Evolutionary conservation across 2,888 invertebrate genomes (phyloP), one percentile per base, ranked within the genome.

Genomic region (Netelia inedita): DNA sequence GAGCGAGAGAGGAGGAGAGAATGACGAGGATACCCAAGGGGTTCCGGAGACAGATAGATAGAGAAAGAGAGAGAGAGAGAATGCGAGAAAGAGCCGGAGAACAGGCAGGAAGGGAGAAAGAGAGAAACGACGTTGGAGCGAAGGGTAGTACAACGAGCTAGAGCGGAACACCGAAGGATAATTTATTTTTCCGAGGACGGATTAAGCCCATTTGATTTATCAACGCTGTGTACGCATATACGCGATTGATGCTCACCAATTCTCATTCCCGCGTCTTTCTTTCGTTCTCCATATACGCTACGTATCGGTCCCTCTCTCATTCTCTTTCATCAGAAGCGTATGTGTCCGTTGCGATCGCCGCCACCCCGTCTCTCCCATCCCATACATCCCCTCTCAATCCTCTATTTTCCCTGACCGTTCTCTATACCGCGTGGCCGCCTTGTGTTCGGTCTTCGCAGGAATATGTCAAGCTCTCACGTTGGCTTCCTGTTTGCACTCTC

Each of bases 151-250:
- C 65, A 75, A 46, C 43, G 63, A 57, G 79, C 73, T 73, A 43
- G 71, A 72, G 35, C 74, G 66, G 61, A 69, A 71, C 69, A 72
- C 59, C 59, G 86, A 79, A 84, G 86, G 87, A 88, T 88, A 87
- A 90, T 90, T 90, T 90, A 91, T 89, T 90, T 89, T 90, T 89
- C 82, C 85, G 88, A 80, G 84, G 88, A 87, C 83, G 90, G 89
- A 90, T 90, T 91, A 89, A 88, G 87, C 87, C 80, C 88, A 86
- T 85, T 87, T 91, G 90, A 92, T 91, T 91, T 90, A 91, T 89
- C 86, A 86, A 74, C 82, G 84, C 82, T 85, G 86, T 81, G 66
- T 65, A 65, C 57, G 72, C 65, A 65, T 68, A 74, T 73, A 72
- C 76, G 82, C 89, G 88, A 91, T 91, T 89, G 89, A 89, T 89